phyloP scores from a whole-genome alignment of 37 sponge, comb jelly and placozoan species.

The Mnemiopsis leidyi region DNA sequence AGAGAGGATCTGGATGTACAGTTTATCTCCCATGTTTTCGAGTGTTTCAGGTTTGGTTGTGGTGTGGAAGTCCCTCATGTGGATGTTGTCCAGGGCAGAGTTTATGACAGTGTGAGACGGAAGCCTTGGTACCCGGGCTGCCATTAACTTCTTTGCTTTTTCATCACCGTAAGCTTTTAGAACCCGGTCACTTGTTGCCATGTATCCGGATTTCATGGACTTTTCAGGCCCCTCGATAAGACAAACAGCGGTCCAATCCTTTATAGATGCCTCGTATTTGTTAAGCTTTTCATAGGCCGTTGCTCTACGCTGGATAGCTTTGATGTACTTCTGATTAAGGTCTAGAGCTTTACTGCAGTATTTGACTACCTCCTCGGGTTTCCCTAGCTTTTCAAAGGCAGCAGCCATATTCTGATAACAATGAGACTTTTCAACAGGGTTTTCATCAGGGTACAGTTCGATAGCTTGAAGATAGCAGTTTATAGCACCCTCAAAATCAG shows the following conservation, averaged over 20 bases:
- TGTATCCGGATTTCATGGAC: constrained; percentile 62
- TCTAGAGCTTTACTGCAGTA: constrained; percentile 7
- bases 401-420: constrained; percentile 62
- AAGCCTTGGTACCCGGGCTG: neutral
- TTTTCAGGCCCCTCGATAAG: constrained; percentile 46
- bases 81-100: constrained; percentile 50
- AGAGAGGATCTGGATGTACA: neutral
- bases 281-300: constrained; percentile 29
- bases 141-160: constrained; percentile 32
- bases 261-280: constrained; percentile 8
- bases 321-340: constrained; percentile 60
- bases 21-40: neutral
- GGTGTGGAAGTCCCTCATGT: constrained; percentile 62
- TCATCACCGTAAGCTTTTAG: constrained; percentile 28
- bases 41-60: constrained; percentile 8
- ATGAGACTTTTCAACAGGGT: constrained; percentile 2
- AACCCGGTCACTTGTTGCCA: constrained; percentile 61
- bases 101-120: constrained; percentile 39
- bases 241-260: constrained; percentile 63
- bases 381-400: constrained; percentile 31
- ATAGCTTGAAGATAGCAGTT: constrained; percentile 11
- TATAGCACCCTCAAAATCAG: neutral
- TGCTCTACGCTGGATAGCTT: constrained; percentile 31
- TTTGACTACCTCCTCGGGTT: constrained; percentile 22
- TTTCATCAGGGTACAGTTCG: neutral